Base-by-base conservation (phyloP, 2,888 invertebrate species). In the Anthrax anthrax region DNA sequence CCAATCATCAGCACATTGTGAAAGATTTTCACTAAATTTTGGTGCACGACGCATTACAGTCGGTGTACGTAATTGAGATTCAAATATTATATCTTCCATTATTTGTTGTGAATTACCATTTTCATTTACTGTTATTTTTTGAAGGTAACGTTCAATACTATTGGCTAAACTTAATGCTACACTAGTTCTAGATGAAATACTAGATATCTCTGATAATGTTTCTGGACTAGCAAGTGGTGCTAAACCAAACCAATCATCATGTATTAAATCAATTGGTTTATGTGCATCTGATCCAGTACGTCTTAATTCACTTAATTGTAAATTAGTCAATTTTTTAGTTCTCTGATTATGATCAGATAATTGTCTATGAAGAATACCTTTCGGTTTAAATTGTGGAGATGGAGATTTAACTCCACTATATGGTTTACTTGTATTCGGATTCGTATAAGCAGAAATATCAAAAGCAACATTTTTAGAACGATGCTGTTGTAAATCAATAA, bases 161-260 rank as follows among this genome's bases (percentile, higher is more conserved):
- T 65, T 63, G 39, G 61, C 65, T 50, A 64, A 51, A 48, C 70
- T 70, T 50, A 70, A 70, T 39, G 73, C 71, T 44, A 76, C 69
- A 53, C 79, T 78, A 18, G 78, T 74, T 51, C 81, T 72, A 19
- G 84, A 83, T 55, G 80, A 78, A 46, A 83, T 76, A 60, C 84
- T 83, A 3, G 84, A 84, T n/a, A 83, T 75, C 61, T 86, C 86
- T 1, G 84, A 86, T 14, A 88, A 65, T 1, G 84, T 84, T 62
- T 88, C 87, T 0, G 87, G 86, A 44, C 85, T 84, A 12, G 88
- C 88, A 18, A 88, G 61, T 0, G 88, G 87, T 0, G 87, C 88
- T 50, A 78, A 65, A 1, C 80, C 78, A 51, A 76, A 71, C 78
- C 79, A 80, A 55, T 78, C 78, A 54, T 79, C 78, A 54, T 75